These are phyloP conservation scores for Barbus barbus DNA, from an alignment of 2,113 vertebrate genomes.

Conservation along the genomic window DNA sequence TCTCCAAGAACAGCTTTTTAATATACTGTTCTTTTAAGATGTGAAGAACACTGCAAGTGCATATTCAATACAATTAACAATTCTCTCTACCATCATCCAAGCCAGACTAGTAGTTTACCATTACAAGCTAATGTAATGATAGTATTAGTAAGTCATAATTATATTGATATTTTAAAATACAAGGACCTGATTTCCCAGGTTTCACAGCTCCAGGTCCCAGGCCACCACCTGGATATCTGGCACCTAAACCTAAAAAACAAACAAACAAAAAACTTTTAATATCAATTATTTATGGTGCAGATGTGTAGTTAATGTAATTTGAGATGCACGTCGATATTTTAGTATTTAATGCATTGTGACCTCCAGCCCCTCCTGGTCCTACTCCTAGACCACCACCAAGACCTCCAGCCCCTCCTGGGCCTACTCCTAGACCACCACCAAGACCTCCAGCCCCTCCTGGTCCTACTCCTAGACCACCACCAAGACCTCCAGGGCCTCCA, in stretches of 20 bases:
- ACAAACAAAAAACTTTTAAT: neutral
- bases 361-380: conserved; percentile 45
- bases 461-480: neutral
- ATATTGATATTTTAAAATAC: conserved; percentile 31
- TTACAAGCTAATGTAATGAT: neutral
- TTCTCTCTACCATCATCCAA: neutral
- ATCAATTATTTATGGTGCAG: neutral
- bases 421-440: no score
- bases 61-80: neutral
- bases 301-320: neutral
- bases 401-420: conserved; percentile 48
- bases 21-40: neutral
- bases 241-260: conserved; percentile 45
- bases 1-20: neutral
- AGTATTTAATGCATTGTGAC: conserved; percentile 29
- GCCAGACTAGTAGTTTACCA: neutral
- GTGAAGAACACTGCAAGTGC: neutral
- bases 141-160: neutral
- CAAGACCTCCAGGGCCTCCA: conserved; percentile 19
- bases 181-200: conserved; percentile 62
- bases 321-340: neutral
- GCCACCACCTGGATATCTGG: conserved; percentile 57
- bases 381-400: no score
- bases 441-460: neutral
- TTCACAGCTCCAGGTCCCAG: conserved; percentile 63